Base-by-base conservation (phyloP, 2,113 vertebrate species). In the Lucifuga dentata region DNA sequence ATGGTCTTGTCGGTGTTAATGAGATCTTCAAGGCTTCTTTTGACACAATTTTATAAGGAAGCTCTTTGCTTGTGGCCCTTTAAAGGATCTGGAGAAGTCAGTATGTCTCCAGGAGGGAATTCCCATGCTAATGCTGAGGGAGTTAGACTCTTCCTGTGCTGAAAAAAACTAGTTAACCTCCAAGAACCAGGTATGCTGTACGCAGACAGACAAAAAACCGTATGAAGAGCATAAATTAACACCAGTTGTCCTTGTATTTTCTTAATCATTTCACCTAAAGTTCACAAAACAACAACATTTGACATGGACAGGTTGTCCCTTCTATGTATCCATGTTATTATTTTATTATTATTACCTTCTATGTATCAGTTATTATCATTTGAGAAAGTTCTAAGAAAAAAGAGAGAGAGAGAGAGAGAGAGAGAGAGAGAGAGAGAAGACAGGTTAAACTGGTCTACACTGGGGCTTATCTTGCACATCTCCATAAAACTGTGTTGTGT, bases 391-490 rank as follows among this genome's bases (percentile, higher is more conserved):
- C 17, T 16, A 46, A 62, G 11, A 58, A 41, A 48, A 56, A 70
- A 64, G 43, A 45, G n/a, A n/a, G n/a, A n/a, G n/a, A n/a, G n/a
- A n/a, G n/a, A n/a, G n/a, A n/a, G n/a, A n/a, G n/a, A n/a, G n/a
- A n/a, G n/a, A n/a, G n/a, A n/a, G n/a, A n/a, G n/a, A n/a, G n/a
- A n/a, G n/a, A n/a, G n/a, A n/a, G n/a, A n/a, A n/a, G n/a, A n/a
- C n/a, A n/a, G n/a, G n/a, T n/a, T n/a, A n/a, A n/a, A n/a, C n/a
- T n/a, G n/a, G n/a, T n/a, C 66, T 83, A 56, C 45, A 61, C 10
- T 13, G 69, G 26, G 49, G 86, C 69, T 88, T 79, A 89, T 85
- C 81, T 60, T 33, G 56, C 57, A 78, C 77, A 76, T 85, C 81
- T 76, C 76, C 83, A 86, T 79, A 58, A 82, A 86, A 76, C 0